Conservation (phyloP, 2,797 vertebrate genomes). For the Crocodylus rhombifer region DNA sequence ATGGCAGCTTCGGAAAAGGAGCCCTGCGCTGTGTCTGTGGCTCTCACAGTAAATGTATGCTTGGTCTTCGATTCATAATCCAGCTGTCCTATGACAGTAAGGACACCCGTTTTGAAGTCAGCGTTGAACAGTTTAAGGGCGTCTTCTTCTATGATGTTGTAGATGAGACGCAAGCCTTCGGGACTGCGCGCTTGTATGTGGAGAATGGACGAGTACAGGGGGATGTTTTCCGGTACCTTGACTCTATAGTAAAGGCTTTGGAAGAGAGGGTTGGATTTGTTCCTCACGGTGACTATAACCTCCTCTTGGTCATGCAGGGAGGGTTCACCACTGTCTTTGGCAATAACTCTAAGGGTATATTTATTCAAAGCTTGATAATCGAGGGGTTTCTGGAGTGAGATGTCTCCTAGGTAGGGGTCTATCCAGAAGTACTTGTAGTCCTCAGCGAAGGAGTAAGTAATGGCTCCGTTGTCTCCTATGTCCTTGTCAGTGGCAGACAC, state of each 20-base stretch:
- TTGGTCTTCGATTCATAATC: slow-evolving; percentile 91
- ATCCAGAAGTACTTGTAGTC: slow-evolving; percentile 92
- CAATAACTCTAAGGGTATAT: slow-evolving; percentile 89
- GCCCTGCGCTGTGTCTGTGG: slow-evolving; percentile 93
- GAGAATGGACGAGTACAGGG: slow-evolving; percentile 91
- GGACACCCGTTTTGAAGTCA: slow-evolving; percentile 95
- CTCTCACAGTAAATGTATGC: slow-evolving; percentile 89
- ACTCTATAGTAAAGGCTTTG: slow-evolving; percentile 92
- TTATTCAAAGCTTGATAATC: slow-evolving; percentile 94
- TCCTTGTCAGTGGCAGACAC: slow-evolving; percentile 91
- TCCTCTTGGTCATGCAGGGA: slow-evolving; percentile 83
- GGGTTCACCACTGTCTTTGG: slow-evolving; percentile 88
- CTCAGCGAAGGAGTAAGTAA: slow-evolving; percentile 90
- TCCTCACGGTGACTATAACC: slow-evolving; percentile 91
- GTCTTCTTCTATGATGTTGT: slow-evolving; percentile 93
- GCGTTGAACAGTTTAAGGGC: slow-evolving; percentile 89
- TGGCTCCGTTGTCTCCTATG: slow-evolving; percentile 86
- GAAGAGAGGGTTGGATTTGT: slow-evolving; percentile 94
- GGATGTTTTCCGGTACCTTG: slow-evolving; percentile 93
- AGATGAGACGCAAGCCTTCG: slow-evolving; percentile 94
- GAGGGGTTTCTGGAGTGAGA: slow-evolving; percentile 92
- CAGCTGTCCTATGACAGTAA: slow-evolving; percentile 89
- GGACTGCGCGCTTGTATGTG: slow-evolving; percentile 97
- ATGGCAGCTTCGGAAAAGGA: slow-evolving; percentile 92
- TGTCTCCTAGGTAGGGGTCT: slow-evolving; percentile 91